Base-by-base conservation (phyloP, 2,888 invertebrate genomes). In the Eristalis pertinax region DNA sequence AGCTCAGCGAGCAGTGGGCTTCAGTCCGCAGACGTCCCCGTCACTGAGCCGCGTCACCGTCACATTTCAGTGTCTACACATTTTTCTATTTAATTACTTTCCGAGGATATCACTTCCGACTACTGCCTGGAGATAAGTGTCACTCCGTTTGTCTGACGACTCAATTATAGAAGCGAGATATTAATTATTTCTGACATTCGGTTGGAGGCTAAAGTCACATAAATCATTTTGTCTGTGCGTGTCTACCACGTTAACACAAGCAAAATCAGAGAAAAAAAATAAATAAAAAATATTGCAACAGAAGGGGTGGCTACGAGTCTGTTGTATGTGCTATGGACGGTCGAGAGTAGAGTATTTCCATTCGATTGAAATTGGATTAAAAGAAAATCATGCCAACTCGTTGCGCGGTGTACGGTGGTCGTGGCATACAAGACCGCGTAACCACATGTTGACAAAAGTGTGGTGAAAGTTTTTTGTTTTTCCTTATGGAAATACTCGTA, bases 111-210 rank as follows among this genome's bases (percentile, higher is more conserved):
- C 41, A 65, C 68, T 74, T 80, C 80, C 67, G 32, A 60, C 70
- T 41, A 43, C 56, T 13, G 41, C 15, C 69, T 69, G 24, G 4
- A 65, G 80, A 80, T 74, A 76, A 76, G 70, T 80, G 67, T 62
- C 80, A 60, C 75, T 65, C 64, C 41, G 69, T 81, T 60, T 63
- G 69, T 35, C 75, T 81, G 75, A 81, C 58, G 75, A 75, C 69
- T 81, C 69, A 75, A 81, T 81, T 81, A 69, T 75, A 26, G 67
- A 58, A 22, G 72, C 73, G 67, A 50, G 50, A 68, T 80, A 76
- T 82, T 76, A 82, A 82, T 82, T 82, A 76, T 82, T 60, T 75
- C 69, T 43, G 65, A 58, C 65, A 82, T 76, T 64, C 81, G 56
- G n/a, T 11, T 65, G 70, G 24, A 69, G 74, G 10, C 35, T 19